Conservation (phyloP, 1,140 invertebrate genomes). For the Brachionus sp. region DNA sequence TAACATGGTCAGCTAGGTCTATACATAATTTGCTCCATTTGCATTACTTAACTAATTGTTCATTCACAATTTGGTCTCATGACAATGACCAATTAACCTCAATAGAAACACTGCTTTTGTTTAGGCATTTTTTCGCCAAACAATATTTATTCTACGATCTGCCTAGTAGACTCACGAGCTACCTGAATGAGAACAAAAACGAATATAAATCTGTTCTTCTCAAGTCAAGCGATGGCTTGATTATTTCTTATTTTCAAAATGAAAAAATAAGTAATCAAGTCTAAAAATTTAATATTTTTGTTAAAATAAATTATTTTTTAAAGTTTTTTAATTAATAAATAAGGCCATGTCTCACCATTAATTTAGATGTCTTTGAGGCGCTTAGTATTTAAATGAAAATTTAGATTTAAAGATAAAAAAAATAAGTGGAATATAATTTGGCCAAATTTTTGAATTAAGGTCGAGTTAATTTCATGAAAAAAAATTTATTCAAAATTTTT, state of each 20-base stretch:
- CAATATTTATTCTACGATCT: neutral
- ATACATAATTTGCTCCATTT: neutral
- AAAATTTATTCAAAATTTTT: too few species aligned
- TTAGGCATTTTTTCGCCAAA: neutral
- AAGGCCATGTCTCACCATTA: neutral
- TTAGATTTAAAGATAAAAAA: neutral
- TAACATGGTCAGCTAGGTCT: neutral
- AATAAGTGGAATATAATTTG: neutral
- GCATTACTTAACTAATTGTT: neutral
- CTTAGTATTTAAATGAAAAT: neutral
- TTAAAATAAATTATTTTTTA: neutral
- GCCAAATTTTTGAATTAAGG: neutral
- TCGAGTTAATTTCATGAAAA: neutral
- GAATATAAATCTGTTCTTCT: neutral
- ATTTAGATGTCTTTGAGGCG: neutral
- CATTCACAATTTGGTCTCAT: conserved; percentile 38
- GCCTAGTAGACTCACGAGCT: neutral
- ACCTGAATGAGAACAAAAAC: neutral
- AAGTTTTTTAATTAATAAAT: neutral
- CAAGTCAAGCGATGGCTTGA: neutral
- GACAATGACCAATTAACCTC: neutral
- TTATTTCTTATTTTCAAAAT: neutral
- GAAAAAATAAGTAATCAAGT: neutral
- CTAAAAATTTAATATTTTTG: neutral
- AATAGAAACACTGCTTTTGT: neutral